These are phyloP conservation scores for Platerodrilus igneus DNA, from an alignment of 2,888 invertebrate genomes.

Conservation along the genomic window DNA sequence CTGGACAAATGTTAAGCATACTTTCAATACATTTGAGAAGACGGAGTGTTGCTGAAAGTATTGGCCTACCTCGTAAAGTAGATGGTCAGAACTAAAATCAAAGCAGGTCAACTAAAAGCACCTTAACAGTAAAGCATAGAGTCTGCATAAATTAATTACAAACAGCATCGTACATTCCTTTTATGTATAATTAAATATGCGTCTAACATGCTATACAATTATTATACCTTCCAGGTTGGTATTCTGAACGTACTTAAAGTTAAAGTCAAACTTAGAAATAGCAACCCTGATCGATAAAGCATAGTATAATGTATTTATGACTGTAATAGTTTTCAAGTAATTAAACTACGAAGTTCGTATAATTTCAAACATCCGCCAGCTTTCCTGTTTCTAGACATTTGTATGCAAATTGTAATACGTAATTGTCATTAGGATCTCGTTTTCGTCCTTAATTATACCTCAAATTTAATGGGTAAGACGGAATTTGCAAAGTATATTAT, in stretches of 20 bases:
- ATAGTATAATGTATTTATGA: conserved; percentile 17
- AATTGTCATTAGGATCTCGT: conserved; percentile 37
- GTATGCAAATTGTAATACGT: conserved; percentile 38
- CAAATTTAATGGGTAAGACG: too few species aligned
- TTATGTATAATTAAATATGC: conserved; percentile 13
- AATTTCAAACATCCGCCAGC: conserved; percentile 35
- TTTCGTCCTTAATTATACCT: too few species aligned
- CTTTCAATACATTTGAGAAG: too few species aligned
- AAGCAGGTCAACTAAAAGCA: too few species aligned
- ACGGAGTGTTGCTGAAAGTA: too few species aligned
- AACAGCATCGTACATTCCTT: too few species aligned
- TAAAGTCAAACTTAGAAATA: conserved; percentile 12
- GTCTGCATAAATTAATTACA: too few species aligned
- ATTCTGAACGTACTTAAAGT: conserved; percentile 9
- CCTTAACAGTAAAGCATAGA: too few species aligned
- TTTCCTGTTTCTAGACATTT: conserved; percentile 37
- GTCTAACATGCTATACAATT: conserved; percentile 14
- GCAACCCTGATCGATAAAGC: conserved; percentile 11
- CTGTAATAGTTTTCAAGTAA: conserved; percentile 35
- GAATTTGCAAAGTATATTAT: too few species aligned
- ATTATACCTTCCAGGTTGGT: conserved; percentile 11
- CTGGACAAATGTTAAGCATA: too few species aligned
- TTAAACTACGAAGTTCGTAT: conserved; percentile 36
- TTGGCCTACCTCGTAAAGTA: too few species aligned
- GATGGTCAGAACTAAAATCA: too few species aligned